phyloP scores from a whole-genome alignment of 2,888 invertebrate genomes.

The Lutraria lutraria region DNA sequence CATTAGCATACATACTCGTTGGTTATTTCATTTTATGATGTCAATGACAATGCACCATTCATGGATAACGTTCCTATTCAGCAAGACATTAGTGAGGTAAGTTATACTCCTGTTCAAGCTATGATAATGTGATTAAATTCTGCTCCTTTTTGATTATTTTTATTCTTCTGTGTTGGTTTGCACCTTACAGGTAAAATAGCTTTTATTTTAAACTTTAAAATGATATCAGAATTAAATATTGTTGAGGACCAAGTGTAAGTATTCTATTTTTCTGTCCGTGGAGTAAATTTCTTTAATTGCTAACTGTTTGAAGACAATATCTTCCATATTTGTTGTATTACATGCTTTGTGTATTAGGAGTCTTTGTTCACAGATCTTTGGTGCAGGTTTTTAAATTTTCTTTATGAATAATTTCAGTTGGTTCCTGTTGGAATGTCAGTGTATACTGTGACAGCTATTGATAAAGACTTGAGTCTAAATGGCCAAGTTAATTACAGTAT shows the following conservation, averaged over 20 bases:
- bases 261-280: no score
- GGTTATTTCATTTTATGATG: slow-evolving; percentile 69
- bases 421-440: slow-evolving; percentile 54
- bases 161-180: not conserved
- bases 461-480: slow-evolving; percentile 63
- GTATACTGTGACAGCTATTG: slow-evolving; percentile 64
- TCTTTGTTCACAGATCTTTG: no score
- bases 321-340: no score
- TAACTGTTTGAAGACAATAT: no score
- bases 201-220: not conserved
- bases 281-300: no score
- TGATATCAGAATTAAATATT: no score
- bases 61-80: slow-evolving; percentile 66
- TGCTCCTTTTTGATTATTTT: not conserved
- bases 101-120: not conserved
- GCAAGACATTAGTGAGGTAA: slow-evolving; percentile 71
- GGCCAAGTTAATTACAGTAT: slow-evolving; percentile 57
- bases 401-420: slow-evolving; percentile 50
- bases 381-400: no score
- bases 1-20: slow-evolving; percentile 69
- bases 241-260: no score
- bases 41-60: slow-evolving; percentile 75
- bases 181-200: not conserved
- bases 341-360: no score
- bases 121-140: not conserved